Base-by-base conservation (phyloP, 2,888 invertebrate species). In the Helicoverpa assulta region DNA sequence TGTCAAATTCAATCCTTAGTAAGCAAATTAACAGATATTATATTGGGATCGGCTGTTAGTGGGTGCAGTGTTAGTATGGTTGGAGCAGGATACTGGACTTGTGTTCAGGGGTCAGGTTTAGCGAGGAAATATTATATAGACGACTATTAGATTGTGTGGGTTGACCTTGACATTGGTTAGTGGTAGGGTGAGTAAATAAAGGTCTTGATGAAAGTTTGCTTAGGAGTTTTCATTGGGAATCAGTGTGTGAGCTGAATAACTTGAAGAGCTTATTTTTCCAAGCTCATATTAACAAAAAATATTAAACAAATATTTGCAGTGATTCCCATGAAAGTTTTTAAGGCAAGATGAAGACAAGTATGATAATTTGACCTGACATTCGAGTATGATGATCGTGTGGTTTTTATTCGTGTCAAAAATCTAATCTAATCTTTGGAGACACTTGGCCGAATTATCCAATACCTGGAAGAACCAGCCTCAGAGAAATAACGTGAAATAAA, bases 11-110 rank as follows among this genome's bases (percentile, higher is more conserved):
- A 4, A 26, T 26, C 26, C 4, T 4, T 26, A 3, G 26, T 26
- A 26, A 26, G 2, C 26, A 26, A 26, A 26, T 26, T 2, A 26
- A 26, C 4, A 26, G 26, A 26, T 26, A 26, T 2, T 4, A 26
- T 26, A 4, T 26, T 26, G 26, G 26, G 26, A 26, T 26, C 26
- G 26, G 26, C 4, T 26, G 26, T 26, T 70, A 73, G 73, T 64
- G 56, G 60, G 62, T 67, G 65, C 50, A 62, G 67, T 77, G 70
- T 78, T 78, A 72, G 68, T 64, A 66, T 29, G 58, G 68, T 21
- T 52, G 40, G 40, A 74, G 75, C 56, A 55, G 58, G 67, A n/a
- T 29, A 52, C 37, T 60, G 51, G 79, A 62, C 67, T 52, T 73
- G 53, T 47, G 33, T 73, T 67, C 58, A 79, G 51, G 51, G 58